Evolutionary conservation across 2,888 invertebrate genomes (phyloP), one percentile per base, ranked within the genome.

Genomic region (Ariolimax columbianus): DNA sequence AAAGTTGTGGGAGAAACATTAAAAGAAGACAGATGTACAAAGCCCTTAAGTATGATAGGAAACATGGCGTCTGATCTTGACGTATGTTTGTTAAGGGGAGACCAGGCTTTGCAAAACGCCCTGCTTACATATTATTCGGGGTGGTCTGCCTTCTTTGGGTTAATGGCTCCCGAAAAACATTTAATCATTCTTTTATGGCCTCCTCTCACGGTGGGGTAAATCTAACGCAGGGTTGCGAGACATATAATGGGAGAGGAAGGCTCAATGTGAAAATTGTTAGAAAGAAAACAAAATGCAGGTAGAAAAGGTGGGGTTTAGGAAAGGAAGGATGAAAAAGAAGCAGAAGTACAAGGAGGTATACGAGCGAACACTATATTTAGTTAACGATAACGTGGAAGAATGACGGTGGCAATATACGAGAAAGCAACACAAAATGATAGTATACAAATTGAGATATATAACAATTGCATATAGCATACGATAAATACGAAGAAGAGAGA

Each of bases 121-220:
- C 38, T n/a, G 7, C n/a, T 36, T 14, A 33, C 36, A 23, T 14
- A 30, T 33, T 55, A 55, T 77, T 77, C 77, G 0, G 77, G 77
- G 77, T 78, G 77, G 63, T 59, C 77, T 78, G 40, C n/a, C 33
- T 40, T 38, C 77, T 59, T 63, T 19, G 0, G 40, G 14, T 38
- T 78, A 63, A 78, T 38, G 63, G 63, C 77, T 23, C 17, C 2
- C 59, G 51, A 63, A 59, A 78, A 63, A 78, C 63, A 63, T 78
- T 78, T 40, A 78, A 78, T 78, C 59, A 78, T 59, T 59, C n/a
- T 78, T 78, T 78, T 59, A 78, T 78, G 47, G 63, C 7, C 33
- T 63, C 40, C 75, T 14, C 77, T 51, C 55, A 55, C 77, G 55
- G 55, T 33, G 77, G 55, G 77, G 30, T 33, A 77, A 77, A 51